Conservation (phyloP, 2,888 invertebrate genomes). For the Drosophila nigricruria region DNA sequence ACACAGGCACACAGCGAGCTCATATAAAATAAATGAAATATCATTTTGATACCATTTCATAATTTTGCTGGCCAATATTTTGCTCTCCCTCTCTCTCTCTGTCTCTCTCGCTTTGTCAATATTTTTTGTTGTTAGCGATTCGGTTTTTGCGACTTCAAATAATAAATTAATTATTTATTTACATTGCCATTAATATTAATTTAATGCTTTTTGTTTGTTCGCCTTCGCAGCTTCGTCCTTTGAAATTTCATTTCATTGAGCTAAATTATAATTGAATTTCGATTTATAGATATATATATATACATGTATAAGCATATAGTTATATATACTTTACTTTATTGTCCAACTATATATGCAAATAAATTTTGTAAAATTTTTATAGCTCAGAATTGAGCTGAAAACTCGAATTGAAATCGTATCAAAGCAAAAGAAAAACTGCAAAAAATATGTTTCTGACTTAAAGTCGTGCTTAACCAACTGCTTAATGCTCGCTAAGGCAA, state of each 20-base stretch:
- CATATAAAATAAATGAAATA: slow-evolving; percentile 71
- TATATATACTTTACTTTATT: background rate
- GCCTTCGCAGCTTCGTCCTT: background rate
- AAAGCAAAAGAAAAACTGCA: background rate
- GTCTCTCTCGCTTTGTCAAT: background rate
- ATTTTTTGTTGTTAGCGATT: background rate
- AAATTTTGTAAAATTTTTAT: background rate
- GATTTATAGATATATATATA: background rate
- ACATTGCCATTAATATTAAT: slow-evolving; percentile 52
- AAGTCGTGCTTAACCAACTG: background rate
- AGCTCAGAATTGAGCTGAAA: slow-evolving; percentile 2
- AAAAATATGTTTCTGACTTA: background rate
- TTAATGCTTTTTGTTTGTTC: slow-evolving; percentile 17
- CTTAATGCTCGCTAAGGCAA: background rate
- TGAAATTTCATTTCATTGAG: slow-evolving; percentile 8
- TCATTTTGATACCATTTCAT: slow-evolving; percentile 72
- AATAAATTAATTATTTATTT: slow-evolving; percentile 58
- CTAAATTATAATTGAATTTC: slow-evolving; percentile 4
- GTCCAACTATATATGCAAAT: background rate
- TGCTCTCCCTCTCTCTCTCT: background rate
- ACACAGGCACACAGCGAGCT: background rate
- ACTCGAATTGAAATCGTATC: background rate
- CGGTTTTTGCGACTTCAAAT: slow-evolving; percentile 16
- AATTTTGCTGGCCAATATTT: slow-evolving; percentile 44
- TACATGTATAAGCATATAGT: background rate